These are phyloP conservation scores for Halictus rubicundus DNA, from an alignment of 1,140 invertebrate genomes.

Conservation along the genomic window DNA sequence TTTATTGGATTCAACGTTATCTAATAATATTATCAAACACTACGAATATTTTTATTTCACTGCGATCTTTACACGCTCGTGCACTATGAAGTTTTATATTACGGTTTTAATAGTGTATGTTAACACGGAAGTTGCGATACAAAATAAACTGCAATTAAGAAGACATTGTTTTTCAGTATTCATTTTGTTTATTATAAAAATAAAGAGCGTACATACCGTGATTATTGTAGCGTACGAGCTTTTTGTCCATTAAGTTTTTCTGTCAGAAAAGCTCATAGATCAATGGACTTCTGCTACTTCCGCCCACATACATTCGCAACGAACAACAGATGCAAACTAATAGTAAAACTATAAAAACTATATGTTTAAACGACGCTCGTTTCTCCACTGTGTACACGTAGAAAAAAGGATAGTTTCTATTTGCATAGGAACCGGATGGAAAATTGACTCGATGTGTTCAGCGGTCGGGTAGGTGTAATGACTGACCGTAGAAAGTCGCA, in stretches of 20 bases:
- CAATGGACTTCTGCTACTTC: background rate
- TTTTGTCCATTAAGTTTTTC: slow-evolving; percentile 23
- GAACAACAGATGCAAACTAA: background rate
- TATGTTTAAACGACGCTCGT: background rate
- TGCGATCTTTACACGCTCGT: no score
- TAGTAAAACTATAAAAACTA: background rate
- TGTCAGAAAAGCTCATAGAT: background rate
- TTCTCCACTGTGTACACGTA: background rate
- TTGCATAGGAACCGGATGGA: slow-evolving; percentile 1
- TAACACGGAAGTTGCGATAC: no score
- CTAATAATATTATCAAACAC: no score
- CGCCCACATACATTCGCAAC: background rate
- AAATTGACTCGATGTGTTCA: background rate
- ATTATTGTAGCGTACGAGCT: slow-evolving; percentile 9
- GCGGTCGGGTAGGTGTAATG: background rate
- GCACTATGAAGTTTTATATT: no score
- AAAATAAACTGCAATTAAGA: no score
- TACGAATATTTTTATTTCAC: no score
- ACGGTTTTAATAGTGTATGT: no score
- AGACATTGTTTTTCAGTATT: background rate
- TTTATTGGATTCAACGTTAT: no score
- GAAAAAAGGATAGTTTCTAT: background rate
- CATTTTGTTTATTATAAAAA: background rate
- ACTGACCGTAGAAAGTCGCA: slow-evolving; percentile 1
- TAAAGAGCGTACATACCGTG: background rate